A percentile compares a stretch with the other conserved stretches of the same genome.
These are phyloP conservation scores for Phylloscopus collybita DNA, from an alignment of 2,797 vertebrate species.

Conservation along the genomic window DNA sequence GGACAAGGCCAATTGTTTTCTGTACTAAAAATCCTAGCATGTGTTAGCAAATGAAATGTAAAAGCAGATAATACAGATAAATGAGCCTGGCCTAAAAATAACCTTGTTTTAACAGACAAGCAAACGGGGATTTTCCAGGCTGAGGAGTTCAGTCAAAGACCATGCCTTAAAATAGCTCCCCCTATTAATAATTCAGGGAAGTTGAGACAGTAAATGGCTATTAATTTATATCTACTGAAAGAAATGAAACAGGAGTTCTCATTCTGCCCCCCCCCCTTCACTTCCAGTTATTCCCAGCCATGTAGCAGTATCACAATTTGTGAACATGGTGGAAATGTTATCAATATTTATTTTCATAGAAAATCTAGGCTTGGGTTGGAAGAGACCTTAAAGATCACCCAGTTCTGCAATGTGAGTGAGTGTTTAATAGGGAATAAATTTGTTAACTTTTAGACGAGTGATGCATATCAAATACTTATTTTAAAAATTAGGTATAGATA, in stretches of 20 bases:
- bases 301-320: not conserved
- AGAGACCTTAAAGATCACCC: not conserved
- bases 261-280: rapidly evolving
- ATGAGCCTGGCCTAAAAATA: not conserved
- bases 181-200: constrained; percentile 29
- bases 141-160: not conserved
- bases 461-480: not conserved
- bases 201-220: not conserved
- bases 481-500: not conserved
- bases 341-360: not conserved
- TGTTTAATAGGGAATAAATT: not conserved
- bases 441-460: not conserved
- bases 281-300: not conserved
- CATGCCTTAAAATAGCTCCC: constrained; percentile 7
- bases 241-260: not conserved
- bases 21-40: not conserved
- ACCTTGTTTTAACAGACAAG: not conserved
- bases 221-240: constrained; percentile 5
- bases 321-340: not conserved
- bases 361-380: not conserved
- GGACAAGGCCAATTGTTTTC: not conserved
- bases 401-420: not conserved
- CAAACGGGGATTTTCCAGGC: not conserved
- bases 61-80: not conserved
- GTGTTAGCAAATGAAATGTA: not conserved